These are phyloP conservation scores for Monodelphis domestica DNA, from an alignment of 2,797 vertebrate species.

Conservation along the genomic window DNA sequence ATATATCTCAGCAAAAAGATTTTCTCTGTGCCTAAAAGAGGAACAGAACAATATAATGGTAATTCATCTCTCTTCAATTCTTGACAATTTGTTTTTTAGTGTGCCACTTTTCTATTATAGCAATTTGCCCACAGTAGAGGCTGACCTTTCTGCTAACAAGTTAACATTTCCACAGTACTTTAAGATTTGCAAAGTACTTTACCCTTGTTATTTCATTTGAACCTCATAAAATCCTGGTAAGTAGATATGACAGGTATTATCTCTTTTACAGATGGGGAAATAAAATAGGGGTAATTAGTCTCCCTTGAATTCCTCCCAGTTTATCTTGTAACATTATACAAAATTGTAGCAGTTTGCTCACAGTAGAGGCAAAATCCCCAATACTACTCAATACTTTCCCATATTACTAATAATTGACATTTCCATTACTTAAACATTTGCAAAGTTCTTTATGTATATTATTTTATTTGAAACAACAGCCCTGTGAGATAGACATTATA, in stretches of 20 bases:
- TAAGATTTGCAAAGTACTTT: not conserved
- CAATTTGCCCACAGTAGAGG: not conserved
- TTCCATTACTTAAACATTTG: not conserved
- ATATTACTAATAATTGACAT: not conserved
- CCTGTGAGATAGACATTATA: not conserved
- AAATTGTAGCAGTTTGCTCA: not conserved
- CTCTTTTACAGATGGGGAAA: constrained; percentile 20
- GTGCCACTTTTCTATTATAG: not conserved
- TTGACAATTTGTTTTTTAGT: not conserved
- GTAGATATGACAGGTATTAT: not conserved
- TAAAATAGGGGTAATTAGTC: constrained; percentile 39
- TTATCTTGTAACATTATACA: not conserved
- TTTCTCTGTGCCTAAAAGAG: constrained; percentile 22
- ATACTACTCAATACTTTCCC: not conserved
- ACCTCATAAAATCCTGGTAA: not conserved
- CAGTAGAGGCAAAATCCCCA: constrained; percentile 4
- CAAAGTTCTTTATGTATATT: not conserved
- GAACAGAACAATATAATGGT: constrained; percentile 36
- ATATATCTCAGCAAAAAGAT: constrained; percentile 18
- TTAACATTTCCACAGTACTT: not conserved
- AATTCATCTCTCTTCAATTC: constrained; percentile 33
- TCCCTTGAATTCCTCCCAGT: constrained; percentile 22
- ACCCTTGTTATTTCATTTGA: not conserved
- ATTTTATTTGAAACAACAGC: not conserved
- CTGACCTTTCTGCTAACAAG: not conserved